Conservation (phyloP, 2,113 vertebrate genomes). For the Ailuropoda melanoleuca region DNA sequence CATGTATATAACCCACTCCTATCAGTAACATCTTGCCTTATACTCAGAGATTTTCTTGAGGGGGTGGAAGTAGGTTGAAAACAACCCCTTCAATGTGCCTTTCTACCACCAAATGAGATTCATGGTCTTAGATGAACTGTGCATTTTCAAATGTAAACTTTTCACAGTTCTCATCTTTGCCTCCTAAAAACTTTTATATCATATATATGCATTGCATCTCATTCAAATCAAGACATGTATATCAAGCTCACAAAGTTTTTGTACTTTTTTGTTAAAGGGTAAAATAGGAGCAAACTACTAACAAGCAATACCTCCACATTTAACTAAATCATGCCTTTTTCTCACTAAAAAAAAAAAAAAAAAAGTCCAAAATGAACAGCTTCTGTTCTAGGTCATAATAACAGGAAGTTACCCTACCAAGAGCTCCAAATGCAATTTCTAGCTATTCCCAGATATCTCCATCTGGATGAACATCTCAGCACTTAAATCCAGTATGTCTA, state of each 20-base stretch:
- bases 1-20: background rate
- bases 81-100: background rate
- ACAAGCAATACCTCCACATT: background rate
- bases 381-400: background rate
- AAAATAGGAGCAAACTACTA: background rate
- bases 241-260: background rate
- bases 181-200: background rate
- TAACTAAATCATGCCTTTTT: background rate
- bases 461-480: background rate
- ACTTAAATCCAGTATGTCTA: background rate
- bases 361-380: background rate
- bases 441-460: background rate
- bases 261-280: background rate
- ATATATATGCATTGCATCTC: background rate
- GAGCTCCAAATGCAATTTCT: background rate
- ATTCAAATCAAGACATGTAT: background rate
- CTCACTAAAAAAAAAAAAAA: background rate
- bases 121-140: background rate
- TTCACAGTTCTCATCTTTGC: background rate
- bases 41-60: background rate
- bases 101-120: background rate
- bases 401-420: constrained; percentile 10
- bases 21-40: background rate
- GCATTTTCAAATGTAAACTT: background rate
- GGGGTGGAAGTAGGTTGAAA: background rate